Evolutionary conservation across 2,888 invertebrate species (phyloP), one percentile per base, ranked within the genome.

Genomic region (Drosophila leonis): DNA sequence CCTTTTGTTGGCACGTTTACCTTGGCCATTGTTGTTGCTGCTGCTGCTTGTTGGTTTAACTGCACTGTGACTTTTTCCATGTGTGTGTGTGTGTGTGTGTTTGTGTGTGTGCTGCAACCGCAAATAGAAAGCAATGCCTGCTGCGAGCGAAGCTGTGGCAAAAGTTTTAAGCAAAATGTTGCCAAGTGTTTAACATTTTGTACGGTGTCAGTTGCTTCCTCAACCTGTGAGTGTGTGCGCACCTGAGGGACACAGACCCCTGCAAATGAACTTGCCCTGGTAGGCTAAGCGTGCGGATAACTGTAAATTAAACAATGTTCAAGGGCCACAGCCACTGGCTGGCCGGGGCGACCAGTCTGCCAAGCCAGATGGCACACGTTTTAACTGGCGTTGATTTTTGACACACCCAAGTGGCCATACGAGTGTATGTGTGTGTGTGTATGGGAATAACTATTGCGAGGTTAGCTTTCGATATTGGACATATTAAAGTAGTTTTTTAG

Each of bases 111-210:
- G 72, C 74, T 79, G 79, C 75, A 78, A 80, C 89, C 90, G 79
- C 91, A 91, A 91, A 90, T 87, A 87, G 82, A 72, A 85, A 71
- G 80, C 78, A 78, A 65, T 72, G 77, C 65, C 65, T 62, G 55
- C 20, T 33, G 44, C 66, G 33, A 74, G 71, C 75, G 35, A 39
- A 39, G 51, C 46, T 59, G 24, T 35, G 75, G 70, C 70, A 78
- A 83, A 84, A 84, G 88, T 84, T 84, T 84, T 84, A 83, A 84
- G 88, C 84, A 88, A 77, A 84, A 84, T 88, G 84, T 84, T 88
- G 84, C 81, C 84, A 84, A 91, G 91, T 92, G 91, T 92, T 91
- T 90, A 91, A 91, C 92, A 92, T 90, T 91, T 91, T 92, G 91
- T 91, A 88, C 81, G 82, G 90, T 91, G 91, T 91, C 91, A 91